Evolutionary conservation across 2,888 invertebrate genomes (phyloP), one percentile per base, ranked within the genome.

Genomic region (Hoplodrina blanda): DNA sequence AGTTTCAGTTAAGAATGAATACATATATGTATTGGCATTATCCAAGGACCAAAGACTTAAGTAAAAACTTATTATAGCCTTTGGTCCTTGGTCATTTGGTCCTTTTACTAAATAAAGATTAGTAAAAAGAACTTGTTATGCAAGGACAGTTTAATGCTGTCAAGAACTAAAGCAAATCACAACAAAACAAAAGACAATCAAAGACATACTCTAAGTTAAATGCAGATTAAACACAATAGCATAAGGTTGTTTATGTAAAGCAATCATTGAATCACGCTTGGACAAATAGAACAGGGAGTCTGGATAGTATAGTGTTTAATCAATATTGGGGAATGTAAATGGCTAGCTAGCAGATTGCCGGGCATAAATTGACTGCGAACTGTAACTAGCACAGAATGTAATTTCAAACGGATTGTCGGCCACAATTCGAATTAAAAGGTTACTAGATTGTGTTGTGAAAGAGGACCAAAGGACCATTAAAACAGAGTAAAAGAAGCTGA

Each of bases 301-400:
- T 62, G 76, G 63, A 68, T 64, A 70, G 69, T 68, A 46, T 33
- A 70, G 73, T 68, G 83, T 66, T 70, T 76, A 81, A 85, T 84
- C 85, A 83, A 81, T 81, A 78, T 71, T 73, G 57, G 68, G 56
- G 57, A 74, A 76, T 80, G 82, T 64, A 75, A 73, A 71, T 76
- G 73, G 72, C 64, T 60, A 73, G 72, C 64, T 59, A 72, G 67
- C 70, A 76, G 77, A 74, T 81, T 83, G 73, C 62, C 54, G 30
- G n/a, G 60, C 46, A 68, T 69, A 74, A 74, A 78, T 72, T 78
- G 49, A 72, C 63, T 72, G n/a, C 41, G 41, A 5, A 49, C 20
- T 13, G 57, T 30, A 33, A 53, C 62, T 78, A 50, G 49, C 11
- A 62, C 78, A 25, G 53, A 63, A 62, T 74, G 78, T 49, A 62